Conservation (phyloP, 2,113 vertebrate species). For the Archilochus colubris region DNA sequence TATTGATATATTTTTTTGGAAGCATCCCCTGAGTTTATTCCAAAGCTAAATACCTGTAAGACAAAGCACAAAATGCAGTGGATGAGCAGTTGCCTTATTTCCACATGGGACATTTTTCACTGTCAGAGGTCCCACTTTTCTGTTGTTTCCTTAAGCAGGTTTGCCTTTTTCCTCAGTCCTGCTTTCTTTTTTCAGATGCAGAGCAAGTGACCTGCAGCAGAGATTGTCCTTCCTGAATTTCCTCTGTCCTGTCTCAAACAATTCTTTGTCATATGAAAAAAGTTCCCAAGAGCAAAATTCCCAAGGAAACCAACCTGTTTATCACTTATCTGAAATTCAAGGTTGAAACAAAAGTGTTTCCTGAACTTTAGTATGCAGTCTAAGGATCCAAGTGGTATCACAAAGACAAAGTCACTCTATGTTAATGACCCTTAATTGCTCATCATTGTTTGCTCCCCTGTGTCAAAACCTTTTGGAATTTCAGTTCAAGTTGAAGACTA, state of each 20-base stretch:
- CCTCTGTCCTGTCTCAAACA: neutral
- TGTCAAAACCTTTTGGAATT: neutral
- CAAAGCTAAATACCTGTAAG: neutral
- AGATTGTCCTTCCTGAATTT: neutral
- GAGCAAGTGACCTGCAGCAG: neutral
- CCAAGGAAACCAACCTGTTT: neutral
- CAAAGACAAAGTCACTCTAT: neutral
- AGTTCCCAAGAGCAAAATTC: neutral
- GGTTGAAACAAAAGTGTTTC: neutral
- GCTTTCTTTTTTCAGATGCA: neutral
- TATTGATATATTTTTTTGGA: neutral
- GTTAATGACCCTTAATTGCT: constrained; percentile 20
- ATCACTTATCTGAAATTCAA: neutral
- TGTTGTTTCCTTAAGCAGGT: neutral
- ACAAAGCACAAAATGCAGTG: neutral
- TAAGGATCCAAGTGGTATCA: neutral
- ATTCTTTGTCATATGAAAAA: neutral
- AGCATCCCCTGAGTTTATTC: neutral
- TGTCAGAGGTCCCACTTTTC: neutral
- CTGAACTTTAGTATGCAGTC: neutral
- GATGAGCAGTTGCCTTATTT: neutral
- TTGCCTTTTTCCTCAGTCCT: neutral
- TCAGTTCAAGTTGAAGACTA: constrained; percentile 5
- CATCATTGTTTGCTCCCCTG: neutral
- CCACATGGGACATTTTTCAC: neutral